Conservation (phyloP, 92 coral and sea anemone species). For the Hydrozoanthus gracilis region DNA sequence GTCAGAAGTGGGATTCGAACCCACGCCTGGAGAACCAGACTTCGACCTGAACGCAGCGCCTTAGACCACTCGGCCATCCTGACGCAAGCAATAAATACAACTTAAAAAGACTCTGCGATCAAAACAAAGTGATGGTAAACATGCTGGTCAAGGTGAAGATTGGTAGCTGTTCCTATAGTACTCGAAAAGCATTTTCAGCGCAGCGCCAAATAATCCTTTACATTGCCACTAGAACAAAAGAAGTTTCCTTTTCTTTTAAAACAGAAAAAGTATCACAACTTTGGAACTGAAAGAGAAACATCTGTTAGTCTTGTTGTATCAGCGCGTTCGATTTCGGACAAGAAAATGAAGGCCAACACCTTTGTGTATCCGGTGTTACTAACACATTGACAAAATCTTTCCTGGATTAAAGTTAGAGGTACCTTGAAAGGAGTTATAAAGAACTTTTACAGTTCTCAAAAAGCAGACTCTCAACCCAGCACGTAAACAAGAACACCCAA, state of each 20-base stretch:
- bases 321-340: neutral
- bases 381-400: neutral
- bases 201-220: too few species aligned
- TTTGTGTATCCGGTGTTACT: neutral
- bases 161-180: too few species aligned
- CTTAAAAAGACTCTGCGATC: neutral
- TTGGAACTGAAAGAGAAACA: conserved; percentile 1
- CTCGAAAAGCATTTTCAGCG: too few species aligned
- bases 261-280: too few species aligned
- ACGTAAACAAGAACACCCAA: neutral
- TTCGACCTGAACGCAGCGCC: conserved; percentile 99
- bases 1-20: too few species aligned
- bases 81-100: conserved; percentile 51
- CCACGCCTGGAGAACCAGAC: too few species aligned
- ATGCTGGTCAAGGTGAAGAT: too few species aligned
- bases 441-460: too few species aligned
- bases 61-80: conserved; percentile 99
- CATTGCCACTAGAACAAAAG: too few species aligned
- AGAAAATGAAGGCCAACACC: neutral
- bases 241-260: too few species aligned
- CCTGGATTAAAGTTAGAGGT: neutral
- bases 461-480: neutral
- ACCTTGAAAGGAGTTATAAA: neutral
- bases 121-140: too few species aligned
- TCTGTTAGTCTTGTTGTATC: neutral